A percentile compares a stretch with the other conserved stretches of the same genome.
Conservation (phyloP, 2,113 vertebrate species). For the Spermophilus dauricus region DNA sequence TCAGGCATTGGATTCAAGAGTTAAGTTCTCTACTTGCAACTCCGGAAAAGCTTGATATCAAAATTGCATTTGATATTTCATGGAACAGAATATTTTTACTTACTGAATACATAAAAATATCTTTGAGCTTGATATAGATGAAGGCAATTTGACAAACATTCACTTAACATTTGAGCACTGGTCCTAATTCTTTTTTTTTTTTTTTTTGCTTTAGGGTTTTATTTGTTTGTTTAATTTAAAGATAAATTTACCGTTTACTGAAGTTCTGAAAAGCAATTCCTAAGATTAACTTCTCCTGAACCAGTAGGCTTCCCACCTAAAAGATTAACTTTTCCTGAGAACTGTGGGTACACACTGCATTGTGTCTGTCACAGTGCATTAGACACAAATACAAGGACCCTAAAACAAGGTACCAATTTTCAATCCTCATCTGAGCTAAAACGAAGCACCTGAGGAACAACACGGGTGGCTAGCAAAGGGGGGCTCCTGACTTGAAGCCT, state of each 20-base stretch:
- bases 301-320: too few relatives aligned
- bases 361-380: neutral
- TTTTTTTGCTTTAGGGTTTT: too few relatives aligned
- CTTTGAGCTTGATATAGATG: constrained; percentile 69
- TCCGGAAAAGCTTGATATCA: neutral
- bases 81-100: constrained; percentile 64
- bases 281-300: neutral
- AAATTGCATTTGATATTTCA: constrained; percentile 37
- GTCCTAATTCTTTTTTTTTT: neutral
- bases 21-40: neutral
- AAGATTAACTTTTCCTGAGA: neutral
- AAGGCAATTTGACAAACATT: constrained; percentile 81
- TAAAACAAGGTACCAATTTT: neutral
- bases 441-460: constrained; percentile 67
- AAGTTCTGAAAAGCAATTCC: neutral
- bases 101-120: constrained; percentile 74
- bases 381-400: neutral
- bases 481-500: constrained; percentile 67
- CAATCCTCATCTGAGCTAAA: constrained; percentile 68
- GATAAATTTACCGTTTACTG: neutral
- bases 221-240: neutral
- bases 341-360: too few relatives aligned
- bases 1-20: neutral
- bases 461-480: neutral
- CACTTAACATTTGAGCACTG: constrained; percentile 24